Percentiles rank a stretch among this genome's conserved stretches.
phyloP scores from a whole-genome alignment of 23 tunicate species.

The Ascidia mentula region DNA sequence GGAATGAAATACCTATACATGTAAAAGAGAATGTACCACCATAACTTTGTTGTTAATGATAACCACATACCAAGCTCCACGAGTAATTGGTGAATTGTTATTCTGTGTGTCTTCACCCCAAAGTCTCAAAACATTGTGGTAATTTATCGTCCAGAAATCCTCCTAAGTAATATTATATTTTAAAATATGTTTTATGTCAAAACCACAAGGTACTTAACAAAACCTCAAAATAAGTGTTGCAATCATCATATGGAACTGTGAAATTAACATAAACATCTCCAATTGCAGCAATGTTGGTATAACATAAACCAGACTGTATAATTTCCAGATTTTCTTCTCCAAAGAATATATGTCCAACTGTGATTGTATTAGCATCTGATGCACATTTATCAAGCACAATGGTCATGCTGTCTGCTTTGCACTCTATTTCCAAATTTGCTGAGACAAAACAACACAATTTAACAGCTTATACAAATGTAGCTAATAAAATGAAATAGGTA shows the following conservation, averaged over 20 bases:
- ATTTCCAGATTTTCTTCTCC: not conserved
- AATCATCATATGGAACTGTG: not conserved
- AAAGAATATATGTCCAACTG: not conserved
- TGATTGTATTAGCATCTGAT: not conserved
- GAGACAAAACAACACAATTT: not conserved
- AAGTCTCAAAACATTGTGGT: constrained; percentile 40
- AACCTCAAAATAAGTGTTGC: not conserved
- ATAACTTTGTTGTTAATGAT: not conserved
- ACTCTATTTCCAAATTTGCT: constrained; percentile 25
- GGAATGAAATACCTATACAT: constrained; percentile 47
- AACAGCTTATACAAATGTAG: not conserved
- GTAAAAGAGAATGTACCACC: no score
- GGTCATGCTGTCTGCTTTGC: constrained; percentile 22
- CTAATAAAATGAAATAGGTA: no score
- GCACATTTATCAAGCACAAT: constrained; percentile 30
- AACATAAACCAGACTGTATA: no score
- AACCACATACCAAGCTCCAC: constrained; percentile 57
- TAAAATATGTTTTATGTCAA: not conserved
- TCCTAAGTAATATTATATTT: constrained; percentile 23
- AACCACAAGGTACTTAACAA: not conserved
- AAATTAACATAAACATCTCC: not conserved
- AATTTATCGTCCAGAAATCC: constrained; percentile 65
- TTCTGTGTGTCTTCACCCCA: constrained; percentile 54
- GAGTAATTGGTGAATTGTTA: constrained; percentile 42
- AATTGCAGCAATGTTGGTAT: no score